These are phyloP conservation scores for Microtus montanus DNA, from an alignment of 2,113 vertebrate genomes.

Conservation along the genomic window DNA sequence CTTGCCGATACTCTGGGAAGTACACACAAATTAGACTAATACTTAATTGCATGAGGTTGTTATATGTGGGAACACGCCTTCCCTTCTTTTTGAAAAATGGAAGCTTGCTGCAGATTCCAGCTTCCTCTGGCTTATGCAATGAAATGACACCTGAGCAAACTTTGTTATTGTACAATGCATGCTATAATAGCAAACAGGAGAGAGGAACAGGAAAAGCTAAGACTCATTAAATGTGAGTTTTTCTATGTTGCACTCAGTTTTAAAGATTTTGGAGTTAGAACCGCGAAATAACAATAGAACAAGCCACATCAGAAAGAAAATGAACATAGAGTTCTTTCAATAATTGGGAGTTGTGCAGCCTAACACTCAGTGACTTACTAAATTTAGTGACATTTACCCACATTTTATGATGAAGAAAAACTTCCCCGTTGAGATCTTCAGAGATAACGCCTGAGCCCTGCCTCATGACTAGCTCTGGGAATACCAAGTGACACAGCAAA, in stretches of 20 bases:
- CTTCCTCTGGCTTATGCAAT: neutral
- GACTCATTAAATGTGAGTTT: neutral
- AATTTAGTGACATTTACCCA: conserved; percentile 32
- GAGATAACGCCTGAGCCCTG: neutral
- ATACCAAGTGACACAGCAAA: neutral
- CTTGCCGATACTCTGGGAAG: neutral
- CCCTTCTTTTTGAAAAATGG: neutral
- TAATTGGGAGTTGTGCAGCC: conserved; percentile 2
- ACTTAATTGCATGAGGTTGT: neutral
- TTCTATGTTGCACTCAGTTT: neutral
- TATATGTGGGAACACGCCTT: neutral
- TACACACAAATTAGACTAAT: neutral
- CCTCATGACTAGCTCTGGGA: neutral
- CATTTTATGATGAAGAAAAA: conserved; percentile 48
- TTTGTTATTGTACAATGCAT: neutral
- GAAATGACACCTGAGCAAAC: neutral
- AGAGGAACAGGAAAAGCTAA: neutral
- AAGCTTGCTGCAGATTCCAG: neutral
- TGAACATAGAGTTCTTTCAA: neutral
- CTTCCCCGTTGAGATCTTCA: neutral
- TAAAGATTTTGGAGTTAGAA: neutral
- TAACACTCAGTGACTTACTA: conserved; percentile 30
- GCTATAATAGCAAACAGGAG: neutral
- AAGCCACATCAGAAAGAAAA: conserved; percentile 37
- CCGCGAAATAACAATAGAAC: conserved; percentile 11